Percentiles rank a stretch among this genome's conserved stretches.
phyloP scores from a whole-genome alignment of 1,140 invertebrate genomes.

The Leptestheria dahalacensis region DNA sequence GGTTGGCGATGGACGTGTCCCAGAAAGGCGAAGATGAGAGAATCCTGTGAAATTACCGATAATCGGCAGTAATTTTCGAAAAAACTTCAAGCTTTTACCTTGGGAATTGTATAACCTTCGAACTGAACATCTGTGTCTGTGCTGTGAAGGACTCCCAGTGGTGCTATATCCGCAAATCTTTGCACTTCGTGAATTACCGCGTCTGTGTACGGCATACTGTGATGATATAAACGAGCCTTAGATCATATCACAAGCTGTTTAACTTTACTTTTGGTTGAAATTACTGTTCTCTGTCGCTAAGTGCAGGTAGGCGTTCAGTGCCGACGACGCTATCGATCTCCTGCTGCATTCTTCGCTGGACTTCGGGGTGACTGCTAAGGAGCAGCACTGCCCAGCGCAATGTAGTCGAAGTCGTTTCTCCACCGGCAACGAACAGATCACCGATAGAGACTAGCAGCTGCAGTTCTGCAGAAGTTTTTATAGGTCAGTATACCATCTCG shows the following conservation, averaged over 20 bases:
- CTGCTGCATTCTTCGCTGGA: conserved; percentile 23
- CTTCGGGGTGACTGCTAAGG: conserved; percentile 24
- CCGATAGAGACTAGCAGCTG: not conserved
- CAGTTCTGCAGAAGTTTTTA: no score
- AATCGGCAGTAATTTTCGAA: not conserved
- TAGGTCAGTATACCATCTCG: no score
- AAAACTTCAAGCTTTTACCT: not conserved
- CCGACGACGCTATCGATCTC: conserved; percentile 27
- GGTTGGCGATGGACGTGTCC: not conserved
- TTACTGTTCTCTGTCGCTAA: conserved; percentile 18
- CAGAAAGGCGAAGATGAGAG: not conserved
- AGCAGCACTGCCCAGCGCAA: conserved; percentile 26
- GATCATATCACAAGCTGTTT: not conserved
- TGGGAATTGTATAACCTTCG: not conserved
- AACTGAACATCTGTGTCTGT: not conserved
- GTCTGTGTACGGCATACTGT: conserved; percentile 7
- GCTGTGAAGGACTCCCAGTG: conserved; percentile 1
- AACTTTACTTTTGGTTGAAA: conserved; percentile 2
- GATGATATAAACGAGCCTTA: not conserved
- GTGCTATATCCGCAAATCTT: conserved; percentile 9
- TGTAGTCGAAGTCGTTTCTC: conserved; percentile 27
- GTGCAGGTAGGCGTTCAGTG: conserved; percentile 18
- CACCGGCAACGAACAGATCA: conserved; percentile 12
- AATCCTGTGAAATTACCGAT: not conserved
- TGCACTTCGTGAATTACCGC: conserved; percentile 9